These are phyloP conservation scores for Cantharis rustica DNA, from an alignment of 2,888 invertebrate genomes.

Conservation along the genomic window DNA sequence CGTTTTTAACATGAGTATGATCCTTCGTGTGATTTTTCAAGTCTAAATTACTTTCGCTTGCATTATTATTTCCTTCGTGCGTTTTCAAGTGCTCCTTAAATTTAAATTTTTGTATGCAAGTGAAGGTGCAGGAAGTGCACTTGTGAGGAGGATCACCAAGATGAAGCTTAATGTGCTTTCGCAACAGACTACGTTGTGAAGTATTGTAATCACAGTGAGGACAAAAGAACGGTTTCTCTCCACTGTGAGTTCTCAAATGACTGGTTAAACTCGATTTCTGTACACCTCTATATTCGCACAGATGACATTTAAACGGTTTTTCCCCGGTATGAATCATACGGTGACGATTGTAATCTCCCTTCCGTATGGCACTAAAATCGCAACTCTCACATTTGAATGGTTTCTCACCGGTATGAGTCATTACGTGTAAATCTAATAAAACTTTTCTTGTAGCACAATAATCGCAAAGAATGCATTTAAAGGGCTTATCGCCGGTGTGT, in stretches of 20 bases:
- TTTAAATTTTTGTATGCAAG: conserved; percentile 2
- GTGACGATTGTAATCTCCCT: conserved; percentile 59
- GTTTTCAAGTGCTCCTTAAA: conserved; percentile 9
- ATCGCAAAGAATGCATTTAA: conserved; percentile 47
- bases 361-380: conserved; percentile 60
- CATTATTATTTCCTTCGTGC: neutral
- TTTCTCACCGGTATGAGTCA: conserved; percentile 51
- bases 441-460: conserved; percentile 51
- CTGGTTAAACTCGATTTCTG: conserved; percentile 65
- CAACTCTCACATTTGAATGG: conserved; percentile 49
- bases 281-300: conserved; percentile 59
- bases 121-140: conserved; percentile 3
- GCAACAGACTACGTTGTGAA: conserved; percentile 65
- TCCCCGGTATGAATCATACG: conserved; percentile 54
- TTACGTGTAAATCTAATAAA: conserved; percentile 48
- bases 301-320: conserved; percentile 48
- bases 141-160: conserved; percentile 46
- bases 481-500: conserved; percentile 58
- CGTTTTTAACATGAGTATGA: neutral
- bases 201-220: conserved; percentile 63
- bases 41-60: neutral
- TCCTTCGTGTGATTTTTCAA: neutral
- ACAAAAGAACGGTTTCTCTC: conserved; percentile 65
- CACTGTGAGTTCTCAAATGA: conserved; percentile 66
- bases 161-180: conserved; percentile 62